Evolutionary conservation across 2,113 vertebrate species (phyloP).

Genomic region (Eretmochelys imbricata): DNA sequence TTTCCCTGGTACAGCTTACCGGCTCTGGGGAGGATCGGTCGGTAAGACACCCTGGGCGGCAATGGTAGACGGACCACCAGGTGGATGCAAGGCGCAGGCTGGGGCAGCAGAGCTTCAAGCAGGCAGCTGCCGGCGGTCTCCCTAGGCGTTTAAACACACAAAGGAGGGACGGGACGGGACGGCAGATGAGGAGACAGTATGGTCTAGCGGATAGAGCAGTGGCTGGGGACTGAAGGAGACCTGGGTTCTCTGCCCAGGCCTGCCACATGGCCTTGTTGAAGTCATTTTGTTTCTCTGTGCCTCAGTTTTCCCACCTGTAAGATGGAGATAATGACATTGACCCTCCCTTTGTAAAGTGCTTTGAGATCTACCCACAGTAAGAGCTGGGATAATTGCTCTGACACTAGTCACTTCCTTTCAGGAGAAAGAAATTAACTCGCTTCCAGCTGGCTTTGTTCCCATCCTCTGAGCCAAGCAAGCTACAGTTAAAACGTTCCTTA

Average conservation of each 20-base stretch:
- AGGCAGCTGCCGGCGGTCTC: no score
- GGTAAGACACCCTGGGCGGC: no score
- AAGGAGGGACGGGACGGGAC: no score
- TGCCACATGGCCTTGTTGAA: background rate
- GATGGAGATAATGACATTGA: background rate
- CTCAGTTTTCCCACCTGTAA: no score
- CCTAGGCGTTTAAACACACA: background rate
- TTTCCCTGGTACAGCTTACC: no score
- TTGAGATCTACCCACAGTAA: background rate
- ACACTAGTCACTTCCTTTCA: background rate
- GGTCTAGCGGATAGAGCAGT: background rate
- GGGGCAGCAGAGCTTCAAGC: no score
- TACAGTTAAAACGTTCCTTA: no score
- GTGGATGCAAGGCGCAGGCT: background rate
- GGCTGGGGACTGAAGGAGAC: no score
- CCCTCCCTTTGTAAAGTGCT: background rate
- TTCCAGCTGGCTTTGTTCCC: no score
- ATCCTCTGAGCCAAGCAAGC: no score
- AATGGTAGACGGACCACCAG: background rate
- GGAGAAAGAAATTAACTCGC: background rate
- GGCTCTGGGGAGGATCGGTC: no score
- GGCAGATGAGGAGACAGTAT: background rate
- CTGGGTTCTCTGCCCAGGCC: no score
- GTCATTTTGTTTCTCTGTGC: background rate
- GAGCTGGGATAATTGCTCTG: background rate